These are phyloP conservation scores for Ormyrus rosae DNA, from an alignment of 2,888 invertebrate genomes.

Conservation along the genomic window DNA sequence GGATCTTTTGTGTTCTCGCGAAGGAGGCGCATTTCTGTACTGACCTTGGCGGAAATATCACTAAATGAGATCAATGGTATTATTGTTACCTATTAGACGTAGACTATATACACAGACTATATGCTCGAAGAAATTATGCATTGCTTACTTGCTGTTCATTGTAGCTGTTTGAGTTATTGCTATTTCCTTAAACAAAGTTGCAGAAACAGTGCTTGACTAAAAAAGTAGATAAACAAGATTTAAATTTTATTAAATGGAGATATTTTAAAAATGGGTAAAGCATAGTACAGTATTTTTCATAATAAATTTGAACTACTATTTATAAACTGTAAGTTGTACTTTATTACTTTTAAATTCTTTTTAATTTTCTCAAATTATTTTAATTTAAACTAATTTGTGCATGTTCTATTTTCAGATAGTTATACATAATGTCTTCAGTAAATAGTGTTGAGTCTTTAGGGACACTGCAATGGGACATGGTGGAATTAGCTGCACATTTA, in stretches of 20 bases:
- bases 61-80: conserved; percentile 3
- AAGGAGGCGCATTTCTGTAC: neutral
- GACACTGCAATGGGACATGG: conserved; percentile 77
- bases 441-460: conserved; percentile 72
- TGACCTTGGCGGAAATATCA: neutral
- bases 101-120: conserved; percentile 2
- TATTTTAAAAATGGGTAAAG: conserved; percentile 39
- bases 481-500: conserved; percentile 83
- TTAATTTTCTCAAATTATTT: neutral
- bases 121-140: conserved; percentile 22
- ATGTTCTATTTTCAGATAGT: conserved; percentile 29
- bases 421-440: conserved; percentile 71
- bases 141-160: conserved; percentile 2
- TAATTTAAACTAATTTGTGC: neutral
- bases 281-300: conserved; percentile 46
- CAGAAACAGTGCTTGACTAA: neutral
- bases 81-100: conserved; percentile 21
- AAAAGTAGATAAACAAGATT: neutral
- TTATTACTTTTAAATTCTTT: conserved; percentile 7
- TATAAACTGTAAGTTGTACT: conserved; percentile 28
- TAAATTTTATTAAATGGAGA: conserved; percentile 13
- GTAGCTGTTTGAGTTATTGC: neutral
- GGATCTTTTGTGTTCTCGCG: neutral
- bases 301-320: conserved; percentile 23
- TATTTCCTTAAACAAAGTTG: conserved; percentile 5